Base-by-base conservation (phyloP, 2,888 invertebrate species). In the Caradrina kadenii region DNA sequence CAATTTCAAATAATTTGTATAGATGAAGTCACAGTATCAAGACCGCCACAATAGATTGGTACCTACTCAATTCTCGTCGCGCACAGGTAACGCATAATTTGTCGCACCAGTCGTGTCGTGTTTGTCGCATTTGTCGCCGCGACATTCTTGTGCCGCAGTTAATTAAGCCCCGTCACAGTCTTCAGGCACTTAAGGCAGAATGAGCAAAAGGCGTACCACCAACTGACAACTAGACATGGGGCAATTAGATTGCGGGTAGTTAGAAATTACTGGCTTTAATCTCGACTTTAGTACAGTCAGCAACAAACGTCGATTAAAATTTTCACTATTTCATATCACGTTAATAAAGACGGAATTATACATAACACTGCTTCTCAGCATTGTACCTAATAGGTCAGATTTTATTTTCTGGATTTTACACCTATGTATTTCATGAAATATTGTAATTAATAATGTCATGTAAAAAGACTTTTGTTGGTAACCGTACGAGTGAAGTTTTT, bases 131-230 rank as follows among this genome's bases (percentile, higher is more conserved):
- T 69, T 53, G 76, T 68, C 60, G 62, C 71, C 63, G 54, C 72
- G 69, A 74, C 63, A 81, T 75, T 65, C 52, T 76, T 80, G 60
- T 56, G 69, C 68, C 73, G 69, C 86, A 89, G 87, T 92, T 93
- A 92, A 93, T 93, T 92, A 93, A 92, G 87, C 86, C 83, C 85
- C 75, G 79, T 90, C 89, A 69, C 80, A 88, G 85, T 85, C 86
- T 88, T 86, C 86, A 79, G 63, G 63, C 90, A 91, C 91, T 92
- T 89, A 89, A 86, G 68, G 76, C 83, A 82, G 91, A 91, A 92
- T 91, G 91, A 89, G 91, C 88, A 89, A 90, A 91, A 89, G 93
- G 92, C 91, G 90, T 76, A 65, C 84, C 83, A 52, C 77, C 73
- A 21, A 65, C 79, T 80, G 89, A 89, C 89, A 86, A 75, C 76